These are phyloP conservation scores for Alentia gelatinosa DNA, from an alignment of 2,888 invertebrate species.

Conservation along the genomic window DNA sequence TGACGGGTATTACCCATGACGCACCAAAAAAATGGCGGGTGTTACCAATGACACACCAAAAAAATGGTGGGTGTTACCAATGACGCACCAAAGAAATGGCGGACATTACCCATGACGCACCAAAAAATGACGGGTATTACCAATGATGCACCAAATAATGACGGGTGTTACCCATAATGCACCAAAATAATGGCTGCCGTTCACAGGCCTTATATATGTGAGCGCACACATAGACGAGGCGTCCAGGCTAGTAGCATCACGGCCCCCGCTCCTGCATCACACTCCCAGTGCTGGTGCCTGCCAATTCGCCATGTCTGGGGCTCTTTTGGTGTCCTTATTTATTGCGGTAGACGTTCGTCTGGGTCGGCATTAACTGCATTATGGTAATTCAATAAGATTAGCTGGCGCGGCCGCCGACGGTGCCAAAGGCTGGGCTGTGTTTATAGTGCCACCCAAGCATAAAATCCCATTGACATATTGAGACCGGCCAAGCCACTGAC, in stretches of 20 bases:
- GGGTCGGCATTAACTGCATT: slow-evolving; percentile 11
- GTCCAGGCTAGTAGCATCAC: background rate
- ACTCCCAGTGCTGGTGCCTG: background rate
- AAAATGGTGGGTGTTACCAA: too few species aligned
- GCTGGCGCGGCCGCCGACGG: background rate
- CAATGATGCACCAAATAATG: too few species aligned
- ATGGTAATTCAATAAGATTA: slow-evolving; percentile 40
- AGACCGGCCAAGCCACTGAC: background rate
- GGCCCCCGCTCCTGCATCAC: background rate
- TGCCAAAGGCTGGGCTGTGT: slow-evolving; percentile 9
- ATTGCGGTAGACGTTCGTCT: slow-evolving; percentile 5
- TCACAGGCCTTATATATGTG: too few species aligned
- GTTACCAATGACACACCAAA: too few species aligned
- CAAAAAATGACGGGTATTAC: too few species aligned
- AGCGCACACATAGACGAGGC: too few species aligned
- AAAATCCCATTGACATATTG: slow-evolving; percentile 14
- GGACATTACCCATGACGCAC: too few species aligned
- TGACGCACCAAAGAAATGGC: too few species aligned
- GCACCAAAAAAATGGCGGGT: too few species aligned
- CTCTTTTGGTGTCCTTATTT: background rate
- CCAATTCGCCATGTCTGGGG: background rate
- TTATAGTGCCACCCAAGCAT: background rate
- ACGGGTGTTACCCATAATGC: too few species aligned
- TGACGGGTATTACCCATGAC: too few species aligned
- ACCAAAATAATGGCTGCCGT: too few species aligned